Conservation (phyloP, 2,888 invertebrate species). For the Norana najaformis region DNA sequence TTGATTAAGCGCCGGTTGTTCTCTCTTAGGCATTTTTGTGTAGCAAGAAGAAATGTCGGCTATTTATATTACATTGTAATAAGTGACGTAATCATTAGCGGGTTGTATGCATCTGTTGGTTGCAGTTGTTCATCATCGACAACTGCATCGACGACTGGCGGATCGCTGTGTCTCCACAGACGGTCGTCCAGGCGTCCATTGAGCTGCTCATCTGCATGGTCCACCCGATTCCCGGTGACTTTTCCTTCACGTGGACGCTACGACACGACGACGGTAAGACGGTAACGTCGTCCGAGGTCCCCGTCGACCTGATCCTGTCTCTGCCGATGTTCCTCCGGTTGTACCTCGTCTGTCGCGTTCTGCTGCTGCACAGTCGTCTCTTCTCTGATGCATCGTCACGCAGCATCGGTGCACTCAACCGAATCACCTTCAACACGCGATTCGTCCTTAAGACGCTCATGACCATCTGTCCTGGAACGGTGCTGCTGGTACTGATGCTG, state of each 20-base stretch:
- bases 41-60: background rate
- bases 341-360: slow-evolving; percentile 97
- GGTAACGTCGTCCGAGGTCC: slow-evolving; percentile 46
- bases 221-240: slow-evolving; percentile 69
- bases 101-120: background rate
- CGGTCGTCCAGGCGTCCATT: slow-evolving; percentile 70
- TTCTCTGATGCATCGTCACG: slow-evolving; percentile 99
- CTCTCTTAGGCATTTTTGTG: too few species aligned
- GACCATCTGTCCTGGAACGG: slow-evolving; percentile 98
- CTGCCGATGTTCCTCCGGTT: slow-evolving; percentile 99
- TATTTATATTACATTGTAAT: background rate
- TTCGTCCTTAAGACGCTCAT: slow-evolving; percentile 96
- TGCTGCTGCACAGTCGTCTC: slow-evolving; percentile 97
- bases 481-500: slow-evolving; percentile 97
- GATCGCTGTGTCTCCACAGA: slow-evolving; percentile 98
- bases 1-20: too few species aligned
- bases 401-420: slow-evolving; percentile 68
- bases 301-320: slow-evolving; percentile 86
- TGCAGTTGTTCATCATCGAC: slow-evolving; percentile 87
- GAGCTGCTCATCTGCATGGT: slow-evolving; percentile 88
- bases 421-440: slow-evolving; percentile 73
- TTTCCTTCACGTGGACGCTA: slow-evolving; percentile 67
- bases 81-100: background rate
- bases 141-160: slow-evolving; percentile 99
- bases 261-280: slow-evolving; percentile 75